These are phyloP conservation scores for Dasypus novemcinctus DNA, from an alignment of 2,113 vertebrate genomes.

Conservation along the genomic window DNA sequence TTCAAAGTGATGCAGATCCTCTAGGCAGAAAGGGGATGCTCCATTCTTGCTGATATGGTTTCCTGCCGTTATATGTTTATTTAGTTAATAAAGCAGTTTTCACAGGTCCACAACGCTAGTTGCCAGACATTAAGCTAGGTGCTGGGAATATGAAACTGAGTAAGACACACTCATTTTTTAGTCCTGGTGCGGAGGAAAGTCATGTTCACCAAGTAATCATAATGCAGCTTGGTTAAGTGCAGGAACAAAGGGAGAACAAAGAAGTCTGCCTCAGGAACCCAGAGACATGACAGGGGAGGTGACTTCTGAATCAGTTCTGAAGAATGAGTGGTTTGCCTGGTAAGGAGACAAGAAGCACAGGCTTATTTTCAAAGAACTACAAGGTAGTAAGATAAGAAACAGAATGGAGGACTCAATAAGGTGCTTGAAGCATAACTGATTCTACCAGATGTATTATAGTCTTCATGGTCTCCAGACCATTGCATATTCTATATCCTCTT, in stretches of 20 bases:
- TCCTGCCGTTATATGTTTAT: neutral
- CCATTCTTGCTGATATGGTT: neutral
- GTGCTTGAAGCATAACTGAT: neutral
- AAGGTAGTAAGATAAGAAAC: neutral
- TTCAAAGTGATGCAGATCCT: neutral
- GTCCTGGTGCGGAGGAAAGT: neutral
- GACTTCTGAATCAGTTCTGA: neutral
- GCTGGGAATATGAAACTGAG: neutral
- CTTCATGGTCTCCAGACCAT: neutral
- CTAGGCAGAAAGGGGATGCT: neutral
- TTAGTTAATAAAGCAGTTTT: neutral
- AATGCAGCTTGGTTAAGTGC: neutral
- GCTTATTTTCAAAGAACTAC: neutral
- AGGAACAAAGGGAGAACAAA: neutral
- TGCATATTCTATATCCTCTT: neutral
- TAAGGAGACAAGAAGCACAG: neutral
- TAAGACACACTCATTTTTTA: neutral
- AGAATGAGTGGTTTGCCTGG: neutral
- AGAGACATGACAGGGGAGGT: neutral
- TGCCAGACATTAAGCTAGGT: neutral
- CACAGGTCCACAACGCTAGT: neutral
- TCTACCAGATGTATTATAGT: neutral
- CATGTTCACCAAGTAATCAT: neutral
- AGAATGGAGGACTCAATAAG: neutral
- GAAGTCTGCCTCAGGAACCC: rapidly evolving